These are phyloP conservation scores for Micromys minutus DNA, from an alignment of 2,113 vertebrate species.

Conservation along the genomic window DNA sequence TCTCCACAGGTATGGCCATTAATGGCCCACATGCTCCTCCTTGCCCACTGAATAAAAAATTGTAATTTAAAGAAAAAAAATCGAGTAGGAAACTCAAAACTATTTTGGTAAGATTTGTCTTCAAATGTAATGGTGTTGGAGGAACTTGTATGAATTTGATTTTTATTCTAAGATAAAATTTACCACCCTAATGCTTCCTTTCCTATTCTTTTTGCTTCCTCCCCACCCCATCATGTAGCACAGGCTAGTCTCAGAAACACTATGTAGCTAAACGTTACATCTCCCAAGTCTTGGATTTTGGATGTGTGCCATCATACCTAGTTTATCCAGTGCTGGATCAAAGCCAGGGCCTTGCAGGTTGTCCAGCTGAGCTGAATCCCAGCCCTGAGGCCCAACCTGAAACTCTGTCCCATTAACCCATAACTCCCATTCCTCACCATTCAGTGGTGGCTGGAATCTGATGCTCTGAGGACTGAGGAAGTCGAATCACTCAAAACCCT, in stretches of 20 bases:
- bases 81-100: not conserved
- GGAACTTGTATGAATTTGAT: not conserved
- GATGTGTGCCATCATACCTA: not conserved
- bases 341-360: not conserved
- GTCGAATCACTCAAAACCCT: not conserved
- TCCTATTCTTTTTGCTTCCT: no score
- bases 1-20: no score
- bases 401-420: not conserved
- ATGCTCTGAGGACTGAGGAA: not conserved
- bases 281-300: not conserved
- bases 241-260: not conserved
- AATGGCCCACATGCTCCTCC: no score
- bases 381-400: not conserved
- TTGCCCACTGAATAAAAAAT: not conserved
- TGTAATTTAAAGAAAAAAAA: not conserved
- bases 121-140: not conserved
- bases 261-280: not conserved
- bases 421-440: not conserved
- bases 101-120: not conserved
- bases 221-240: no score
- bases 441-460: not conserved
- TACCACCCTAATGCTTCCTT: no score
- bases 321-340: no score
- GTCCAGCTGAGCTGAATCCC: not conserved
- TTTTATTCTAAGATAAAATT: not conserved